These are phyloP conservation scores for Trachelus troglodyta DNA, from an alignment of 2,888 invertebrate genomes.

Conservation along the genomic window DNA sequence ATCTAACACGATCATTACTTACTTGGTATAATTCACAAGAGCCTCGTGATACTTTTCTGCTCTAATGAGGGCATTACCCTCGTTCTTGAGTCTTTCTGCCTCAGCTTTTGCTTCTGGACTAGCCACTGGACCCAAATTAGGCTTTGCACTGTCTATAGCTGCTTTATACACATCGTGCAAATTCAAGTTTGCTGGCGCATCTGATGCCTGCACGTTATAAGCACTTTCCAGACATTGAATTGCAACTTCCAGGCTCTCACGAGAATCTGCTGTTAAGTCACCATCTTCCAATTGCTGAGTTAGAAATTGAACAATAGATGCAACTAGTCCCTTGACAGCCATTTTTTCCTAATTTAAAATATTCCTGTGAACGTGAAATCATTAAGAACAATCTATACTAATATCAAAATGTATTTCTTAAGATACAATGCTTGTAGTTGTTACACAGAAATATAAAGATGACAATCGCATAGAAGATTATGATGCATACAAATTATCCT, in stretches of 20 bases:
- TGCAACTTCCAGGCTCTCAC: slow-evolving; percentile 92
- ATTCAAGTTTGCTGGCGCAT: slow-evolving; percentile 63
- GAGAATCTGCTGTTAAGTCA: slow-evolving; percentile 64
- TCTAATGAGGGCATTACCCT: slow-evolving; percentile 92
- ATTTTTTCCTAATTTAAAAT: slow-evolving; percentile 33
- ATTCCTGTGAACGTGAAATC: not conserved
- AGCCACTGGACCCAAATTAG: slow-evolving; percentile 50
- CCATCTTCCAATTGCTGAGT: slow-evolving; percentile 70
- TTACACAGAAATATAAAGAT: not conserved
- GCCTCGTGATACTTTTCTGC: slow-evolving; percentile 84
- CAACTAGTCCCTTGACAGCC: slow-evolving; percentile 65
- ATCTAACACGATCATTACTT: slow-evolving; percentile 34
- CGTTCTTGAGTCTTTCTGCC: slow-evolving; percentile 88
- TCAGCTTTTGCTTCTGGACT: slow-evolving; percentile 71
- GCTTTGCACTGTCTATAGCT: slow-evolving; percentile 45
- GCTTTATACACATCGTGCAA: slow-evolving; percentile 67
- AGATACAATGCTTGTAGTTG: not conserved
- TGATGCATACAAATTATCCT: not conserved
- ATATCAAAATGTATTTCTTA: not conserved
- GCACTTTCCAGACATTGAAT: slow-evolving; percentile 94
- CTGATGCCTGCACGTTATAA: slow-evolving; percentile 76
- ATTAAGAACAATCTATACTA: not conserved
- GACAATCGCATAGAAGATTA: not conserved
- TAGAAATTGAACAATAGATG: slow-evolving; percentile 71
- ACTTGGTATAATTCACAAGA: slow-evolving; percentile 82